These are phyloP conservation scores for Terebella lapidaria DNA, from an alignment of 2,888 invertebrate species.

Conservation along the genomic window DNA sequence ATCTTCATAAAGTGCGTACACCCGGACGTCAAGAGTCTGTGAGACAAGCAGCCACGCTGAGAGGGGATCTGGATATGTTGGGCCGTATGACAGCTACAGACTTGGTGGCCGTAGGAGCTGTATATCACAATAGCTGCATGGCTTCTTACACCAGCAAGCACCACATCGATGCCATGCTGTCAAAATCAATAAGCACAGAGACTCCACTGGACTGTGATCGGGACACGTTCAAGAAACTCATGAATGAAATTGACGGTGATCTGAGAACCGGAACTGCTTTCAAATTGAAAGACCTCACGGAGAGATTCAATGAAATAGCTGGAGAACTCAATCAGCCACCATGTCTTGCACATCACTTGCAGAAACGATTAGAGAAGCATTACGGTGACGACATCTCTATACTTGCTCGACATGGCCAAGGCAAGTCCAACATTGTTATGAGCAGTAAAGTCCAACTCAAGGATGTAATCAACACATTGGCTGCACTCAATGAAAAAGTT, in stretches of 20 bases:
- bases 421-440: neutral
- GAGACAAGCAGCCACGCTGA: no score
- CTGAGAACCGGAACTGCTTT: neutral
- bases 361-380: neutral
- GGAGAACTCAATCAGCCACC: neutral
- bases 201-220: neutral
- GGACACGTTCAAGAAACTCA: neutral
- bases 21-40: no score
- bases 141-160: neutral
- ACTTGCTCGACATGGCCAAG: neutral
- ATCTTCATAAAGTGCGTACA: no score
- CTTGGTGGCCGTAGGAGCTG: no score
- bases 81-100: no score
- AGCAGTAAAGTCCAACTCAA: no score
- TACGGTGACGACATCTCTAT: neutral
- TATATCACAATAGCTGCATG: neutral
- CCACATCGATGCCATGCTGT: neutral
- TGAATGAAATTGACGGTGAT: neutral
- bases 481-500: no score
- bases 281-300: neutral
- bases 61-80: no score
- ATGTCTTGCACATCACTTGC: neutral
- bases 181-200: neutral
- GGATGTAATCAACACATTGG: no score
- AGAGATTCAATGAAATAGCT: no score